Evolutionary conservation across 2,888 invertebrate species (phyloP), one percentile per base, ranked within the genome.

Genomic region (Azorinus chamasolen): DNA sequence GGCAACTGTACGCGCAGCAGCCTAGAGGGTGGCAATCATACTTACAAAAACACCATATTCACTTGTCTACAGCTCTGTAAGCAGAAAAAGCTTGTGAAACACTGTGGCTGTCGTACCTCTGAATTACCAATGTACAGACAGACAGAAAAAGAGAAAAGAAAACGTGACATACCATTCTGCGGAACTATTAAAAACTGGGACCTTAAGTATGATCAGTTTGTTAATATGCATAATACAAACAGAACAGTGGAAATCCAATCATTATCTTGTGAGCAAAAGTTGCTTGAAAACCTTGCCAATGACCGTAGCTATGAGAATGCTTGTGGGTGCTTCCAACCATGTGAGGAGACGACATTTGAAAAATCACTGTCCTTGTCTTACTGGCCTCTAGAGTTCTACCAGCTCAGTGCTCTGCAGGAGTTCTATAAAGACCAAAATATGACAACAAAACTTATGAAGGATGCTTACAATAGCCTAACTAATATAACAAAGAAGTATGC

Each of bases 351-450:
- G 8, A 85, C 86, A 20, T 90, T 88, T 72, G 88, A 89, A 55
- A 90, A 90, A 63, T 88, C 90, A 5, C 74, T 90, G 1, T 90
- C 90, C 2, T 75, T 89, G 12, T 89, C 89, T 10, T 90, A 90
- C 75, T 90, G 89, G 89, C 90, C 90, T 3, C 69, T 90, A 43
- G 90, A 90, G 62, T 90, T 90, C 66, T 88, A 87, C 62, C 90
- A 90, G 75, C 74, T 86, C 16, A 80, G 84, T 72, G 88, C 88
- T 6, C 61, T 90, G 48, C 76, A 87, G 59, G 71, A 84, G 18
- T 86, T 88, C 55, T 88, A 87, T 46, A 73, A 76, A 48, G 24
- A 77, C 14, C 66, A 61, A 1, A 53, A 78, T n/a, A 77, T 82
- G n/a, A 79, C 84, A 22, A 74, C 85, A 32, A 84, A 86, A 48